Conservation (phyloP, 2,797 vertebrate genomes). For the Periophthalmus magnuspinnatus region DNA sequence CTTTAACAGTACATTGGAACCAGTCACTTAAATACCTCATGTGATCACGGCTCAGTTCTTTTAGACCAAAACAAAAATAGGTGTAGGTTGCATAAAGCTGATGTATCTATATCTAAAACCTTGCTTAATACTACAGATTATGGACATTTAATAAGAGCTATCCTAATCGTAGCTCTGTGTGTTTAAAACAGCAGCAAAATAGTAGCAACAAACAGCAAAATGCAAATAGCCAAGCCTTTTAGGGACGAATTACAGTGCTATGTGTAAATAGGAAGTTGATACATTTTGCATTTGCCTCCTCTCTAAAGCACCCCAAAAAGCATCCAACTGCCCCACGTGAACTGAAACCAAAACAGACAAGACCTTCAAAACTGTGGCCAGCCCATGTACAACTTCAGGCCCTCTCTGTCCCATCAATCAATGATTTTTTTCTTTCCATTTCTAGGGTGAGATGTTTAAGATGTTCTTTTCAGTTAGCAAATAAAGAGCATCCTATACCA, state of each 20-base stretch:
- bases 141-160: conserved; percentile 70
- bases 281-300: conserved; percentile 77
- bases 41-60: conserved; percentile 30
- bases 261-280: conserved; percentile 79
- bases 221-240: conserved; percentile 78
- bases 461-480: conserved; percentile 68
- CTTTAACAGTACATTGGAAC: conserved; percentile 30
- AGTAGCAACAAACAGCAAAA: conserved; percentile 70
- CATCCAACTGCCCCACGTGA: conserved; percentile 52
- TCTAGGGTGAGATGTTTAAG: conserved; percentile 58
- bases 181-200: conserved; percentile 71
- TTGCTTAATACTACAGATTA: conserved; percentile 73
- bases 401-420: conserved; percentile 42
- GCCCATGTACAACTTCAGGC: conserved; percentile 44
- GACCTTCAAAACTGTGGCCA: conserved; percentile 42
- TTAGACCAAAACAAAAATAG: conserved; percentile 41
- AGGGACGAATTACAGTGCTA: conserved; percentile 80
- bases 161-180: conserved; percentile 54
- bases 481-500: conserved; percentile 55
- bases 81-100: conserved; percentile 53
- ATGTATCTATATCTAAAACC: conserved; percentile 66
- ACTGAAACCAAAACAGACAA: conserved; percentile 45
- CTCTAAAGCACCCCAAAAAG: conserved; percentile 41
- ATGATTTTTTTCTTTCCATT: conserved; percentile 45
- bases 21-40: conserved; percentile 27